Conservation (phyloP, 2,113 vertebrate genomes). For the Dicerorhinus sumatrensis region DNA sequence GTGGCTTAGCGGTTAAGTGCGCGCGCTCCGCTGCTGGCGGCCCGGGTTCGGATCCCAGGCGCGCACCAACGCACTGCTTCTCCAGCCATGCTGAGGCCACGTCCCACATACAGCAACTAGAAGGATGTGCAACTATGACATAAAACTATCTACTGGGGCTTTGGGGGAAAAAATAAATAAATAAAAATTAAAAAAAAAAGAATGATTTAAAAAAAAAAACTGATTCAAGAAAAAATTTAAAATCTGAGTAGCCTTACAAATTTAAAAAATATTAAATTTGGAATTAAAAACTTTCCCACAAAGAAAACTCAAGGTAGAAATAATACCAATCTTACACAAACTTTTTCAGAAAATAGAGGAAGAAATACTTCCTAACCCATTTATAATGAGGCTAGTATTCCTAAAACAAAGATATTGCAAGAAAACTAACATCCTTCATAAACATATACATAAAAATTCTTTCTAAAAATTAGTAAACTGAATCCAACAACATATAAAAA, state of each 20-base stretch:
- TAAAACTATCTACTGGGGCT: no score
- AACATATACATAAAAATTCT: background rate
- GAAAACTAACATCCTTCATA: background rate
- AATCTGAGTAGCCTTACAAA: background rate
- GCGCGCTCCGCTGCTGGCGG: no score
- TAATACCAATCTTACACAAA: background rate
- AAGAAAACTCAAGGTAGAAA: slow-evolving; percentile 6
- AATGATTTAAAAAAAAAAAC: no score
- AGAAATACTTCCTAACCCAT: background rate
- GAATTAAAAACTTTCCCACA: slow-evolving; percentile 19
- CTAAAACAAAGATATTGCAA: background rate
- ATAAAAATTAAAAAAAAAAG: no score
- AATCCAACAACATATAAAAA: slow-evolving; percentile 44
- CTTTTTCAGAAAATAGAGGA: slow-evolving; percentile 9
- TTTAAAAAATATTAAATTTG: slow-evolving; percentile 12
- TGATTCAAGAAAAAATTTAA: background rate
- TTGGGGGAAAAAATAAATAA: no score
- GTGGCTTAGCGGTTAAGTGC: no score
- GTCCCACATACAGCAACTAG: no score
- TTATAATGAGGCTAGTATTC: background rate
- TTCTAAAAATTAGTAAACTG: background rate
- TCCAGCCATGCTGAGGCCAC: no score
- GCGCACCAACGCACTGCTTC: no score
- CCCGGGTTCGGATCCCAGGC: no score
- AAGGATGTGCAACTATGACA: no score